These are phyloP conservation scores for Nasonia oneida DNA, from an alignment of 2,888 invertebrate species.

Conservation along the genomic window DNA sequence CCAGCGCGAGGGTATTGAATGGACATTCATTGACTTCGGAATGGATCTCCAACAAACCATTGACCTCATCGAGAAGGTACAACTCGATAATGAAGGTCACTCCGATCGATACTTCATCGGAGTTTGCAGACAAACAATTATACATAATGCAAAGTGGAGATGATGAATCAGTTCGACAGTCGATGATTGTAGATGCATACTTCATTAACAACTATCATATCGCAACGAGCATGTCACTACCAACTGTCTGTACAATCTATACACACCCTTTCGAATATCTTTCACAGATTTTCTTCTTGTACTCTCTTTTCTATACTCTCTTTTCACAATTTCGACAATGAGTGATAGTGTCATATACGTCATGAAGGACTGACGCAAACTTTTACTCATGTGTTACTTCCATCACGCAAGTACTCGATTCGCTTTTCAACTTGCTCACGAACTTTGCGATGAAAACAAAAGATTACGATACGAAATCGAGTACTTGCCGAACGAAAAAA, in stretches of 20 bases:
- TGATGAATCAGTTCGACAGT: slow-evolving; percentile 33
- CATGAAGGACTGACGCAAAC: slow-evolving; percentile 44
- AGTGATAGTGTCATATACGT: slow-evolving; percentile 33
- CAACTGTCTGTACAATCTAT: slow-evolving; percentile 30
- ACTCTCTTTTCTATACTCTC: background rate
- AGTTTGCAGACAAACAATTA: slow-evolving; percentile 35
- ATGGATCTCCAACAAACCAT: slow-evolving; percentile 91
- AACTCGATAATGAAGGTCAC: slow-evolving; percentile 71
- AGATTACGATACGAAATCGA: slow-evolving; percentile 7
- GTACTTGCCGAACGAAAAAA: background rate
- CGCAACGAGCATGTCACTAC: slow-evolving; percentile 40
- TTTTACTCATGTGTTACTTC: slow-evolving; percentile 22
- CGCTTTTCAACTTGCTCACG: background rate
- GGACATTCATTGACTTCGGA: slow-evolving; percentile 90
- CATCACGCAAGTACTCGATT: slow-evolving; percentile 16
- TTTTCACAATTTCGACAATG: slow-evolving; percentile 9
- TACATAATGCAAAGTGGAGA: slow-evolving; percentile 45
- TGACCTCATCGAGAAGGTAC: slow-evolving; percentile 89
- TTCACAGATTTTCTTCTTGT: background rate
- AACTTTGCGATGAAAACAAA: background rate
- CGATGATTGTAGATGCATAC: slow-evolving; percentile 32
- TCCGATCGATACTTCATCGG: slow-evolving; percentile 59
- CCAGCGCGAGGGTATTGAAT: slow-evolving; percentile 87
- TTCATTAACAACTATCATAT: slow-evolving; percentile 33
- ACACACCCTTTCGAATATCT: background rate